These are phyloP conservation scores for Urocynchramus pylzowi DNA, from an alignment of 2,113 vertebrate genomes.

Conservation along the genomic window DNA sequence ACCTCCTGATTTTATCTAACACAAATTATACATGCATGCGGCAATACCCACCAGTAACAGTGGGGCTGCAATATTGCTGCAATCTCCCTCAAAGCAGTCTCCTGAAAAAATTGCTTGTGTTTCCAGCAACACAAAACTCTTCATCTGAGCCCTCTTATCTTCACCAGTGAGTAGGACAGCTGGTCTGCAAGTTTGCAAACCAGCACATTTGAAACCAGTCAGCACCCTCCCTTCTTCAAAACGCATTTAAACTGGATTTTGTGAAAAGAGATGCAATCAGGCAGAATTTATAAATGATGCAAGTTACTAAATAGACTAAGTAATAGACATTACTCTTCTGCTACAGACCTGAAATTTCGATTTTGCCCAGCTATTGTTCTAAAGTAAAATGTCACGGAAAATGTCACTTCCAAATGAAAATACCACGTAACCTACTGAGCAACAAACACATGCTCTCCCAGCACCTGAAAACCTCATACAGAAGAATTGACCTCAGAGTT, in stretches of 20 bases:
- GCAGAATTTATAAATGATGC: background rate
- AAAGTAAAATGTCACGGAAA: conserved; percentile 4
- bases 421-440: background rate
- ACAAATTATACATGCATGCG: background rate
- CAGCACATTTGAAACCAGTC: background rate
- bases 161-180: conserved; percentile 16
- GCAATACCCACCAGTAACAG: background rate
- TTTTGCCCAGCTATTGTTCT: background rate
- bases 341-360: background rate
- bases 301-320: background rate
- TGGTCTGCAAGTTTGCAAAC: conserved; percentile 20
- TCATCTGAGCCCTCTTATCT: conserved; percentile 31
- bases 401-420: conserved; percentile 37
- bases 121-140: conserved; percentile 19
- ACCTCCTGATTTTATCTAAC: conserved; percentile 57
- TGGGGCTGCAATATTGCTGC: conserved; percentile 7
- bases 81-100: conserved; percentile 38
- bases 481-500: background rate
- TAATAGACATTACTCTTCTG: background rate
- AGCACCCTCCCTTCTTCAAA: background rate
- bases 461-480: background rate
- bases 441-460: background rate
- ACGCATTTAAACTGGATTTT: background rate
- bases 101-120: conserved; percentile 19
- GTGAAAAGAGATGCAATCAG: background rate